A percentile compares a stretch with the other conserved stretches of the same genome.
These are phyloP conservation scores for Glareola pratincola DNA, from an alignment of 2,113 vertebrate species.

Conservation along the genomic window DNA sequence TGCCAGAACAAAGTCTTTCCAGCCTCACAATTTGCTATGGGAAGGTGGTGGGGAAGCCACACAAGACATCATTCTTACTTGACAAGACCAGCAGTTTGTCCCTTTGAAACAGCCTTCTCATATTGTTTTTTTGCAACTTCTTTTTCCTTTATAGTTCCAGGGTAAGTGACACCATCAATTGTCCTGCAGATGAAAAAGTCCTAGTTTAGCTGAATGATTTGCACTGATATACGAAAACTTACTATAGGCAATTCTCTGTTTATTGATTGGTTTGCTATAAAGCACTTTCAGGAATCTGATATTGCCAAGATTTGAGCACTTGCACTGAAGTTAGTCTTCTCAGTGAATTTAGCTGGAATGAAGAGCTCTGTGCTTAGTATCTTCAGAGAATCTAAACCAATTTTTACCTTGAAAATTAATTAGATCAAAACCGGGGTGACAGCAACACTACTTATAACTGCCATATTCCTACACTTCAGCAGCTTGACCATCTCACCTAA, in stretches of 20 bases:
- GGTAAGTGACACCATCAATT: conserved; percentile 81
- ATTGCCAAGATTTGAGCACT: neutral
- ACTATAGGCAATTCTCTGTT: neutral
- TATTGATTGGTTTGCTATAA: neutral
- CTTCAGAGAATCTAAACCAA: neutral
- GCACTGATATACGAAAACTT: neutral
- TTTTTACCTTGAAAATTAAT: neutral
- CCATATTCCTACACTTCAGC: neutral
- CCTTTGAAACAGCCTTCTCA: conserved; percentile 82
- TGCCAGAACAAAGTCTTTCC: neutral
- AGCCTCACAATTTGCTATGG: neutral
- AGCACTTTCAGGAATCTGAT: neutral
- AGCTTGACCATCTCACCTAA: neutral
- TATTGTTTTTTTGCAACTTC: conserved; percentile 87
- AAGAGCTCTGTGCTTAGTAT: neutral
- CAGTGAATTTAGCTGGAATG: neutral
- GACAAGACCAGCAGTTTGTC: conserved; percentile 89
- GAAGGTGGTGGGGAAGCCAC: neutral
- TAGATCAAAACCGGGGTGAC: neutral
- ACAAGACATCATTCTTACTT: conserved; percentile 74
- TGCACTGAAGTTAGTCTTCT: neutral
- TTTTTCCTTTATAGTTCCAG: conserved; percentile 89
- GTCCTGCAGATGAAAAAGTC: conserved; percentile 72
- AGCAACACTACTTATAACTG: neutral
- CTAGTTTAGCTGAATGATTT: neutral